Evolutionary conservation across 2,113 vertebrate species (phyloP).

Genomic region (Nanorana parkeri): DNA sequence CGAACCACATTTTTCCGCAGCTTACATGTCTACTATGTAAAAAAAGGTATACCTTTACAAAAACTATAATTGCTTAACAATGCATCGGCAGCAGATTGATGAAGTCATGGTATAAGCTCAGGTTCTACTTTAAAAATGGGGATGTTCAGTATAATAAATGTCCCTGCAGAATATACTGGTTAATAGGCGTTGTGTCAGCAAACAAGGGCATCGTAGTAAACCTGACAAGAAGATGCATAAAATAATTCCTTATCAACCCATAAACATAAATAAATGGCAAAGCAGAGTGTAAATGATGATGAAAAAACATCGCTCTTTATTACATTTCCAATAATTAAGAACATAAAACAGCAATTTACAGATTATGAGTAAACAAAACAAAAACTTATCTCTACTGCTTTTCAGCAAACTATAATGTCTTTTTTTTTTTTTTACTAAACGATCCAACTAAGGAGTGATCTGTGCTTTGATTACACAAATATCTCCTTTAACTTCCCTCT

Average conservation of each 20-base stretch:
- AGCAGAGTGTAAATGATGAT: neutral
- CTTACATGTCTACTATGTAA: too few relatives aligned
- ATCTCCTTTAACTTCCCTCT: too few relatives aligned
- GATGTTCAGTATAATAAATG: neutral
- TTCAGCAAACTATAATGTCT: slow-evolving; percentile 9
- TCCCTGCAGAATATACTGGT: neutral
- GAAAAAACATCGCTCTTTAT: slow-evolving; percentile 3
- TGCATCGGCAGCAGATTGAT: too few relatives aligned
- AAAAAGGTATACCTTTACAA: too few relatives aligned
- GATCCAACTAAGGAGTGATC: neutral
- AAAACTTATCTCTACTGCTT: neutral
- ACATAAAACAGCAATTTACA: slow-evolving; percentile 37
- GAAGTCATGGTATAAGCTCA: too few relatives aligned
- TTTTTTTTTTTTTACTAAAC: neutral
- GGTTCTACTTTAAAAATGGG: neutral
- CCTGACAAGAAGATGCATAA: neutral
- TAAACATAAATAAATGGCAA: slow-evolving; percentile 5
- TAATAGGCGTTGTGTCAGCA: slow-evolving; percentile 11
- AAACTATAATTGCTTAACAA: too few relatives aligned
- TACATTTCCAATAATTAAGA: slow-evolving; percentile 25
- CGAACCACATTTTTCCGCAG: too few relatives aligned
- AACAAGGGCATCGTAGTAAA: neutral
- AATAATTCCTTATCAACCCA: neutral
- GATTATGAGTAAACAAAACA: slow-evolving; percentile 1
- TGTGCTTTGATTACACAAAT: neutral